Evolutionary conservation across 2,797 vertebrate genomes (phyloP), one percentile per base, ranked within the genome.

Genomic region (Malurus leucopterus): DNA sequence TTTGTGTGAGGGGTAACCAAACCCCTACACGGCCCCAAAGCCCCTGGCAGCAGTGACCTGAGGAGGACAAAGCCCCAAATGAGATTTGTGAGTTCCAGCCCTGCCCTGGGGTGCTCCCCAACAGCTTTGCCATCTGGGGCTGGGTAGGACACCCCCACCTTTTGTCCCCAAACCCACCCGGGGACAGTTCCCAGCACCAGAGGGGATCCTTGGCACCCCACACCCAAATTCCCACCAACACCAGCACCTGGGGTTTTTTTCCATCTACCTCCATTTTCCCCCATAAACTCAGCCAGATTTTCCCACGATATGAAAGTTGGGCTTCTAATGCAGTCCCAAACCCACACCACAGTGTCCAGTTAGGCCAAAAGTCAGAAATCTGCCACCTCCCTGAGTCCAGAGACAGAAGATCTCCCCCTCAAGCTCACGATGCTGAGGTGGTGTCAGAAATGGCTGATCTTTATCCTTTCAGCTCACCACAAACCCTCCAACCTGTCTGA

Each of bases 1-100:
- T 43, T 36, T 51, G 36, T n/a, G 34, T 22, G 46, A 15, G 6
- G 38, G 57, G 44, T n/a, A 49, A 4, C n/a, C 26, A 12, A 19
- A 5, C 47, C 18, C 21, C 26, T 18, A 0, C 0, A 0, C 5
- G 40, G 40, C 18, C 44, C 23, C 16, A 0, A 1, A 21, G 18
- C 4, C 27, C 40, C 41, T n/a, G 3, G 32, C 0, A 4, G 38
- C 62, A 70, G 9, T 4, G 26, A 82, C 8, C 9, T 0, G 1
- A 38, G 67, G 51, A 30, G 18, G 11, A 2, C 34, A 86, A n/a
- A 86, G 34, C 24, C 30, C 12, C 30, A 22, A 7, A 1, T 0
- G 6, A 34, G 26, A 38, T 49, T 54, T 7, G 34, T 21, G 64
- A 50, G 24, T 15, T 12, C 40, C 21, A 54, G 6, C 40, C 47